Base-by-base conservation (phyloP, 2,888 invertebrate species). In the Leptopilina myrica region DNA sequence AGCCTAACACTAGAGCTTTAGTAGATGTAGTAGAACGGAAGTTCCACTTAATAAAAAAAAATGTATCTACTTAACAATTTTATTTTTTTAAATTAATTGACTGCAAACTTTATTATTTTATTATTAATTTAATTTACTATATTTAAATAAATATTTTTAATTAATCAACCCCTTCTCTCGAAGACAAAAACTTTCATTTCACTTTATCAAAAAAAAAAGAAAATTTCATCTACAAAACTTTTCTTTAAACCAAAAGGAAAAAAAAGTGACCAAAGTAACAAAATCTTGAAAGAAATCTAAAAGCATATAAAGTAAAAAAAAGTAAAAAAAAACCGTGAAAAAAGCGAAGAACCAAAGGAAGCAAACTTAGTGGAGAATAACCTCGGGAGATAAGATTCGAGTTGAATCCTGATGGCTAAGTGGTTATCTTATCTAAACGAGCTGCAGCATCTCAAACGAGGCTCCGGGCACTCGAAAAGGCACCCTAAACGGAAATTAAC, bases 401-500 rank as follows among this genome's bases (percentile, higher is more conserved):
- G 87, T 81, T 85, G 87, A 87, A 88, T 88, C 86, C 87, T 87
- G 87, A 90, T 90, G 88, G 89, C 87, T 88, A 89, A 88, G 87
- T 86, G 87, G 88, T 88, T 89, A 89, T 90, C 90, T 91, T 91
- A 91, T 91, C 91, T 90, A 87, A 89, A 90, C 89, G 87, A 86
- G 85, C 77, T 79, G 85, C 86, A 85, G 86, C 88, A 86, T 89
- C 88, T 86, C 85, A 78, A 62, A 78, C 83, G 80, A 66, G 83
- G 79, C 86, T 81, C 86, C 85, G 87, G 87, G 88, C 88, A 87
- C 84, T 87, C 81, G 66, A 59, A 83, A 83, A 80, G 79, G 79
- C 80, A 81, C 88, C 88, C 89, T 88, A 87, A 91, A 89, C 91
- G 91, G 91, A 91, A 91, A 91, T 91, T 91, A 91, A 91, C 90